Evolutionary conservation across 2,113 vertebrate genomes (phyloP).

Genomic region (Seriola quinqueradiata): DNA sequence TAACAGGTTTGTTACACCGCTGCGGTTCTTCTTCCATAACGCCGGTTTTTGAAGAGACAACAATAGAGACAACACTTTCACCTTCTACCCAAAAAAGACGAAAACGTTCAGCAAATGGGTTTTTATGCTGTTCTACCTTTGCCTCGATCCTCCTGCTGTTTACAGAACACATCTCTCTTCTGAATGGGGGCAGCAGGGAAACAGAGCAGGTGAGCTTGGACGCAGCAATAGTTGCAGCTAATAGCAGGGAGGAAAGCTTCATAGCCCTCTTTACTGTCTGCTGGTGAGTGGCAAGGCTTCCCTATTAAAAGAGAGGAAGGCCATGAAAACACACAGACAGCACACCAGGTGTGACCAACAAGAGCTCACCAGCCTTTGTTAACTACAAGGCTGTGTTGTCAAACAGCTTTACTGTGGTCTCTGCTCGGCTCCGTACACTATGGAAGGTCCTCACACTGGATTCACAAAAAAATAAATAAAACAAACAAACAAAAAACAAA

Average conservation of each 20-base stretch:
- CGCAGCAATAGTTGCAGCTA: constrained; percentile 7
- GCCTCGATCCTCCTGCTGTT: constrained; percentile 14
- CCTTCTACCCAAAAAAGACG: background rate
- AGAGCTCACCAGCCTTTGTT: background rate
- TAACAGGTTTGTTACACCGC: constrained; percentile 8
- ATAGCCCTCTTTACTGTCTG: constrained; percentile 5
- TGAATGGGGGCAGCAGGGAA: constrained; percentile 16
- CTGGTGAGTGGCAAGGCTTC: background rate
- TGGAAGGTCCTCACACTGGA: background rate
- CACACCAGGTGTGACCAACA: constrained; percentile 14
- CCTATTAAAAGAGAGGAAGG: background rate
- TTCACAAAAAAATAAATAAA: background rate
- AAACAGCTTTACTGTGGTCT: background rate
- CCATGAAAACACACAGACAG: constrained; percentile 10
- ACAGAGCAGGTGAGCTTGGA: constrained; percentile 18
- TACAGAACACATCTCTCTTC: constrained; percentile 4
- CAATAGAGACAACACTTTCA: constrained; percentile 18
- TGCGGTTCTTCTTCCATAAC: background rate
- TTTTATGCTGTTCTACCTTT: constrained; percentile 9
- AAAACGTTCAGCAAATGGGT: constrained; percentile 4
- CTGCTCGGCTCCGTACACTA: background rate
- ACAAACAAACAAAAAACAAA: too few relatives aligned
- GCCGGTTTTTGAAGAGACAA: background rate
- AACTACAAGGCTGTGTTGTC: background rate
- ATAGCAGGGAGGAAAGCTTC: constrained; percentile 17